These are phyloP conservation scores for Chelonoidis abingdonii DNA, from an alignment of 2,113 vertebrate species.

Conservation along the genomic window DNA sequence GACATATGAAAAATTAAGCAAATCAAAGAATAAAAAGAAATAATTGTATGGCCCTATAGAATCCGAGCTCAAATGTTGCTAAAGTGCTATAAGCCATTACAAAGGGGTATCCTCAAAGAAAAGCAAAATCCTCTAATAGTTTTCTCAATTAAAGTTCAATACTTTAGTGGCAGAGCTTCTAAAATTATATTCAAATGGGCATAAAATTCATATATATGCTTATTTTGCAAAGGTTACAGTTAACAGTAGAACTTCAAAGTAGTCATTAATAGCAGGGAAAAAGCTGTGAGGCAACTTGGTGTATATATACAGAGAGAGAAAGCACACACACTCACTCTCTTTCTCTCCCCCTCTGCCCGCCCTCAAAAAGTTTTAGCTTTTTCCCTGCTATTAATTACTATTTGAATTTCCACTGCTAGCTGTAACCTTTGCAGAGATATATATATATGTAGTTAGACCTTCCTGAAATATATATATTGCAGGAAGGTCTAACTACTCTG, in stretches of 20 bases:
- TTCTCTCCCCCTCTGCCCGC: not conserved
- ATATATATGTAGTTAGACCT: too few species aligned
- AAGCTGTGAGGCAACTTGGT: not conserved
- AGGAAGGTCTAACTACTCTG: not conserved
- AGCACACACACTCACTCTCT: not conserved
- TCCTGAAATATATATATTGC: not conserved
- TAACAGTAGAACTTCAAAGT: not conserved
- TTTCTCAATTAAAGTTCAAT: not conserved
- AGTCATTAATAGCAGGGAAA: not conserved
- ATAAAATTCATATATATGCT: not conserved
- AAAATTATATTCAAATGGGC: not conserved
- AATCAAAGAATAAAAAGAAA: not conserved
- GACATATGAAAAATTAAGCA: not conserved
- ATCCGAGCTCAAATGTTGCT: not conserved
- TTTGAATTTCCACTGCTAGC: not conserved
- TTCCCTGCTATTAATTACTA: not conserved
- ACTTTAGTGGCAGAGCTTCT: not conserved
- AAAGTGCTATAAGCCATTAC: not conserved
- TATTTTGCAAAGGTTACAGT: not conserved
- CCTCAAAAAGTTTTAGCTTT: not conserved
- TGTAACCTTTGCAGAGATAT: not conserved
- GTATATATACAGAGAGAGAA: not conserved
- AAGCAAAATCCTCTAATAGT: rapidly evolving
- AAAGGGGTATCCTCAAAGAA: not conserved
- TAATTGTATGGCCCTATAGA: not conserved